Evolutionary conservation across 2,797 vertebrate genomes (phyloP).

Genomic region (Oryzias dopingdopingensis): DNA sequence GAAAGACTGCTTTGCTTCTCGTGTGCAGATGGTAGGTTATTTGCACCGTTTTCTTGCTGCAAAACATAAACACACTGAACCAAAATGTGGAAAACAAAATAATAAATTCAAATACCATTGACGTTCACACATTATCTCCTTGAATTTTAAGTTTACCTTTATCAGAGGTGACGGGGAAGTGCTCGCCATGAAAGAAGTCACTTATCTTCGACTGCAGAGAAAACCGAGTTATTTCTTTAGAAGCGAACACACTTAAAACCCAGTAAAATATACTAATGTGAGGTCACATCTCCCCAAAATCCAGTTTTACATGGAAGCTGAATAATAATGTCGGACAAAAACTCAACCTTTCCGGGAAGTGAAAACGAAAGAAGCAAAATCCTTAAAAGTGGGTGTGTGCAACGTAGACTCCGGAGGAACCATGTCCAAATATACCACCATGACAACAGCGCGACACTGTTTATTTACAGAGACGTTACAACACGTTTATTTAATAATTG

Average conservation of each 20-base stretch:
- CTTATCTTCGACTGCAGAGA: constrained; percentile 2
- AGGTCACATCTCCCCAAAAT: background rate
- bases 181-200: constrained; percentile 58
- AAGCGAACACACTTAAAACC: background rate
- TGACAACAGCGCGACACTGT: too few relatives aligned
- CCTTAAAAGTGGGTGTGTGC: constrained; percentile 35
- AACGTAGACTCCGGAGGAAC: constrained; percentile 38
- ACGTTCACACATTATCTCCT: background rate
- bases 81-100: background rate
- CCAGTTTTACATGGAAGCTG: background rate
- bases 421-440: background rate
- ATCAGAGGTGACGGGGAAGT: constrained; percentile 53
- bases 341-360: constrained; percentile 79
- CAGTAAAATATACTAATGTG: background rate
- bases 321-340: constrained; percentile 9
- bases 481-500: too few relatives aligned
- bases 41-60: constrained; percentile 44
- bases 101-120: background rate
- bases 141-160: constrained; percentile 63
- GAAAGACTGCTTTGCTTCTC: constrained; percentile 14
- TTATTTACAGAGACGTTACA: too few relatives aligned
- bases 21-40: constrained; percentile 6
- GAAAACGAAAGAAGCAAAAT: constrained; percentile 86
- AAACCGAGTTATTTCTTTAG: constrained; percentile 1
- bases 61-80: constrained; percentile 11